Percentiles rank a stretch among this genome's conserved stretches.
These are phyloP conservation scores for Brachionus koreanus DNA, from an alignment of 1,140 invertebrate species.

Conservation along the genomic window DNA sequence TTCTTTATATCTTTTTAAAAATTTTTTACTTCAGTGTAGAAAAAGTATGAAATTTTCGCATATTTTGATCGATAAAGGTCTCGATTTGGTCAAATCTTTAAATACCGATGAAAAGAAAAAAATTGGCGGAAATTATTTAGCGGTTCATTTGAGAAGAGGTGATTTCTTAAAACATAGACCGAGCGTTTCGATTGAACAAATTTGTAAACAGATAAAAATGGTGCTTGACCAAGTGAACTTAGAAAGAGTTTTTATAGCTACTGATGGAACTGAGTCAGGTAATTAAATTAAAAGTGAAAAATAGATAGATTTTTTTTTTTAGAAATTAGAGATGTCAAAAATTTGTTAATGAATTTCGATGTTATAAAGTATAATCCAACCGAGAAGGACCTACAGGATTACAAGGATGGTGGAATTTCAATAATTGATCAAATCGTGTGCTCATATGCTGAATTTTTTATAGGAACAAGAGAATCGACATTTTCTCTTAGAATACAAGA, in stretches of 20 bases:
- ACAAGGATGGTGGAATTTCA: constrained; percentile 75
- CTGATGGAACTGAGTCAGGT: neutral
- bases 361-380: constrained; percentile 61
- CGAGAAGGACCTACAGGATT: constrained; percentile 49
- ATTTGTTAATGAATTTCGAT: constrained; percentile 57
- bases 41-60: constrained; percentile 10
- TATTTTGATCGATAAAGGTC: neutral
- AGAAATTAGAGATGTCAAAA: constrained; percentile 62
- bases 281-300: neutral
- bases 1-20: neutral
- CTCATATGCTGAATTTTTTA: constrained; percentile 77
- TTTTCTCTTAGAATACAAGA: constrained; percentile 94
- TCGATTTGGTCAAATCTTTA: constrained; percentile 64
- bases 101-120: constrained; percentile 65
- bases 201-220: constrained; percentile 68
- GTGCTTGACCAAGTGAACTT: constrained; percentile 68
- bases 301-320: constrained; percentile 10
- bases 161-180: constrained; percentile 69
- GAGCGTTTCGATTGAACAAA: constrained; percentile 62
- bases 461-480: constrained; percentile 87
- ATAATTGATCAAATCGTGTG: constrained; percentile 95
- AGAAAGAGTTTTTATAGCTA: constrained; percentile 61
- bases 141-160: constrained; percentile 74
- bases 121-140: constrained; percentile 72
- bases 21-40: neutral